Base-by-base conservation (phyloP, 2,113 vertebrate genomes). In the Cochlearius cochlearius region DNA sequence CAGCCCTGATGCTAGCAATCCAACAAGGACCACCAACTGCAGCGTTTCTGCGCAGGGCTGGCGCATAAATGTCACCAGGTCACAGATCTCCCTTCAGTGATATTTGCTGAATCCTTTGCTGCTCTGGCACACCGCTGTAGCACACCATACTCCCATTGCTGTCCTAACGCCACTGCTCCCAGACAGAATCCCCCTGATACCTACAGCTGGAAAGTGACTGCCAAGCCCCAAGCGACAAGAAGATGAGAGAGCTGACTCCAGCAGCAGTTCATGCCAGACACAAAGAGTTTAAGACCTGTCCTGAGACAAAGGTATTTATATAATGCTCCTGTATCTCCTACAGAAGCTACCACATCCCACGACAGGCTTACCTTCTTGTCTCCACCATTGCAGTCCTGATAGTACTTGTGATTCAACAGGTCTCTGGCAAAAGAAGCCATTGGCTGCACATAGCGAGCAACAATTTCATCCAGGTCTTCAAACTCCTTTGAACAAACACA, bases 391-490 rank as follows among this genome's bases (percentile, higher is more conserved):
- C 99, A 99, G 39, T 99, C 99, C 83, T 99, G 99, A 84, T 99
- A 99, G 96, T 99, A 99, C 69, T 99, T 99, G 96, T 99, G 99
- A 39, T 99, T 97, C 53, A 99, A 98, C 41, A 99, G 98, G 95
- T 99, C 99, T 30, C 99, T 98, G 45, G 99, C 99, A 92, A 99
- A 99, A 32, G 99, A 99, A 12, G 99, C 99, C 99, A 99, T 99
- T 30, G 99, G 99, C 96, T 99, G 99, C 88, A 99, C 99, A 60
- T 99, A 99, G 47, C 99, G 99, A 92, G 99, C 99, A 60, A 99
- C 99, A 88, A 99, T 99, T 98, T 99, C 99, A 97, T 99, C 99
- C 95, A 99, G 97, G 97, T 99, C 99, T 97, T 99, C 99, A 98
- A 99, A 99, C 74, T 99, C 99, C 99, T 99, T 94, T 47, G 95